A percentile compares a stretch with the other conserved stretches of the same genome.
Evolutionary conservation across 2,888 invertebrate species (phyloP).

Genomic region (Tipula helvola): DNA sequence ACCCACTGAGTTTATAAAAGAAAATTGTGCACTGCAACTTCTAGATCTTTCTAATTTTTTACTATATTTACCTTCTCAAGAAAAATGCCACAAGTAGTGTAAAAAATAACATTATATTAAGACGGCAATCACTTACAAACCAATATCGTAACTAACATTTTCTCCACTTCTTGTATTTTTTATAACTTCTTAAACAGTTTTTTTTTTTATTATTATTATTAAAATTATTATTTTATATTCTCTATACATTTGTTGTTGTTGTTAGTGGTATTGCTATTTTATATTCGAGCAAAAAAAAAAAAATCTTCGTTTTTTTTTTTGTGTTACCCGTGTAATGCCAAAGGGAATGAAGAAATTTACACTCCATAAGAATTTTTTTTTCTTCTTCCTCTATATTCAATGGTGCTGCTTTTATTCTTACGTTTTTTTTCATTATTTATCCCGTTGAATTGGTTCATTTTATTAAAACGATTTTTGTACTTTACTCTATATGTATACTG

Average conservation of each 20-base stretch:
- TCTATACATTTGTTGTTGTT: background rate
- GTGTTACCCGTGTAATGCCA: background rate
- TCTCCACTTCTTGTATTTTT: background rate
- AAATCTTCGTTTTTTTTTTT: background rate
- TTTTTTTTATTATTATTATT: background rate
- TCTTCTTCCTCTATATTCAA: background rate
- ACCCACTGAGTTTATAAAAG: background rate
- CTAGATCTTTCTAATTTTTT: background rate
- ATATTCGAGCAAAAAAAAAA: background rate
- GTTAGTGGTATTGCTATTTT: background rate
- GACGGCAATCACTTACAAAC: slow-evolving; percentile 13
- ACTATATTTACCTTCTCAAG: background rate
- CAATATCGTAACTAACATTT: slow-evolving; percentile 12
- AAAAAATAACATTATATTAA: background rate
- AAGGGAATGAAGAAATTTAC: slow-evolving; percentile 8
- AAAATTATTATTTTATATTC: background rate
- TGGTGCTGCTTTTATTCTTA: background rate
- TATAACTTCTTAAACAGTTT: background rate
- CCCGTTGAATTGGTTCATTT: background rate
- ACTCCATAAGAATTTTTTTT: background rate
- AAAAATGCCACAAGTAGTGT: background rate
- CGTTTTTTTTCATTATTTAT: background rate
- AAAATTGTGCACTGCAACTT: background rate
- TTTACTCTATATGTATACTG: background rate
- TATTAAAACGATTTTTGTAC: background rate